Percentiles rank a stretch among this genome's conserved stretches.
Evolutionary conservation across 1,140 invertebrate species (phyloP).

Genomic region (Aricia agestis): DNA sequence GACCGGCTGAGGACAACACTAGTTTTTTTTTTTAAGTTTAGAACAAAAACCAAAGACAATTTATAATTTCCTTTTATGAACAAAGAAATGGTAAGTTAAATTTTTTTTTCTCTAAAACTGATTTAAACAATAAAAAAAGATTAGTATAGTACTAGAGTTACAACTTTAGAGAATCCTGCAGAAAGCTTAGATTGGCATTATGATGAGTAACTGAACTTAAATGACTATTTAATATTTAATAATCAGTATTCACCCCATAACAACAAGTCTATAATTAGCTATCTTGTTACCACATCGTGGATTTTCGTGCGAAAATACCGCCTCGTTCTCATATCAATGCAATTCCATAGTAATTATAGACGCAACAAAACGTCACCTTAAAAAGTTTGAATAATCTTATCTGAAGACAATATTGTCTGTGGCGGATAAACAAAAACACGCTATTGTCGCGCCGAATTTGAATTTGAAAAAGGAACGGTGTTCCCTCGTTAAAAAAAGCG

Average conservation of each 20-base stretch:
- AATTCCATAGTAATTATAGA: constrained; percentile 33
- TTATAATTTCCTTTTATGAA: neutral
- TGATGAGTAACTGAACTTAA: neutral
- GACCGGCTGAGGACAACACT: constrained; percentile 19
- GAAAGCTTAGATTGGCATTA: neutral
- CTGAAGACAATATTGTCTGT: constrained; percentile 25
- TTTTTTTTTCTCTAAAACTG: no score
- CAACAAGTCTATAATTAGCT: constrained; percentile 32
- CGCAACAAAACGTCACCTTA: constrained; percentile 20
- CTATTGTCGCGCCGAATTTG: constrained; percentile 33
- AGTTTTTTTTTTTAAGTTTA: neutral
- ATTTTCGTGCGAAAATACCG: constrained; percentile 34
- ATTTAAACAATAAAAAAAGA: no score
- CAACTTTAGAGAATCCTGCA: no score
- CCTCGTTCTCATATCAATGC: constrained; percentile 25
- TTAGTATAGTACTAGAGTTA: no score
- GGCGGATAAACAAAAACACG: constrained; percentile 34
- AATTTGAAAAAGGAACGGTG: constrained; percentile 28
- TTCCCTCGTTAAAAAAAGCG: constrained; percentile 32
- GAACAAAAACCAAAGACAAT: neutral
- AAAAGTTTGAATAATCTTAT: constrained; percentile 23
- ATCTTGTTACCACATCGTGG: constrained; percentile 32
- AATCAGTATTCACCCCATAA: constrained; percentile 8
- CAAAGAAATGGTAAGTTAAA: neutral
- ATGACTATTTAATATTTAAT: neutral